Base-by-base conservation (phyloP, 2,888 invertebrate species). In the Lacanobia oleracea region DNA sequence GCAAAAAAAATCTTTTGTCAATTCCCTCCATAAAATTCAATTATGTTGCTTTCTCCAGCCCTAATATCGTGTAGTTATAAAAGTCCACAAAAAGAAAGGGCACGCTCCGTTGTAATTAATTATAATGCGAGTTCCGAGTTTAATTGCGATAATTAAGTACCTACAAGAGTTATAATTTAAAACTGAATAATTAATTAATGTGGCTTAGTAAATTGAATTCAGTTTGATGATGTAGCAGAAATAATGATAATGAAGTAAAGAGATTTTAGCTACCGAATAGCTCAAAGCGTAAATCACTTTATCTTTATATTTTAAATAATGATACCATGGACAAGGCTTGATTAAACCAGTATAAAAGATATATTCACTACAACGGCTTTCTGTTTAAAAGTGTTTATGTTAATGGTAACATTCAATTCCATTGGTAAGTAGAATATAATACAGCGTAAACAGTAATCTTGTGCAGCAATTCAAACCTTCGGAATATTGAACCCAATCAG, bases 141-240 rank as follows among this genome's bases (percentile, higher is more conserved):
- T 61, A 68, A 75, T 61, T 62, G 27, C 37, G 5, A 45, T 37
- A 50, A 37, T 45, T 56, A 51, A 61, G 16, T 33, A 23, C 40
- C 2, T 57, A 23, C 12, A 64, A 76, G 40, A 54, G 23, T 76
- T 76, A 75, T 56, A 56, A 37, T 51, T 59, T 23, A 59, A 65
- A 37, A 3, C 51, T 27, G 37, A 59, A 64, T 63, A 12, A 23
- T 23, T 21, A 45, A 43, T 33, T 18, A 56, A 18, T 12, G 16
- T 23, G 10, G 14, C 2, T 21, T 43, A 14, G 14, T 14, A 0
- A 45, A 51, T 23, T 23, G 16, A 50, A 50, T 73, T 56, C 50
- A 21, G 27, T 56, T 54, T 27, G 21, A 9, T 72, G 72, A 33
- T 37, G 14, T 18, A 10, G 45, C 37, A 71, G 4, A 43, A 43